phyloP scores from a whole-genome alignment of 2,888 invertebrate species.

The Parnassius mnemosyne region DNA sequence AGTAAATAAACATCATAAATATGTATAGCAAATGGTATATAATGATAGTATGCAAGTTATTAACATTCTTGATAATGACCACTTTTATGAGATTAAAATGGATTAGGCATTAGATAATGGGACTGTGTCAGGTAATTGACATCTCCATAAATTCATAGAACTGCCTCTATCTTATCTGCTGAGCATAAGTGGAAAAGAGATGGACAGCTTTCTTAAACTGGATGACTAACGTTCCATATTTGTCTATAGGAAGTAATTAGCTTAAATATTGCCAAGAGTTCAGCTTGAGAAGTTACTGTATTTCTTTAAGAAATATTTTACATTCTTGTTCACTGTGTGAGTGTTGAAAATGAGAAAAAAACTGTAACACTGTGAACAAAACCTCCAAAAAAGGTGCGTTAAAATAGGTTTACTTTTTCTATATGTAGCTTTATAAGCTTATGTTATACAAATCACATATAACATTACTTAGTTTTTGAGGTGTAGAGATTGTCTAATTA shows the following conservation, averaged over 20 bases:
- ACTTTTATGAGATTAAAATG: slow-evolving; percentile 48
- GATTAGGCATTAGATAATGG: slow-evolving; percentile 48
- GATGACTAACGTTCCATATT: slow-evolving; percentile 26
- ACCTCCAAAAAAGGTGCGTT: slow-evolving; percentile 42
- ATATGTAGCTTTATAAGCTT: no score
- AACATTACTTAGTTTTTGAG: no score
- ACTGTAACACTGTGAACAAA: slow-evolving; percentile 44
- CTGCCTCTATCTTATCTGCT: slow-evolving; percentile 36
- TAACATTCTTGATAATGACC: slow-evolving; percentile 11
- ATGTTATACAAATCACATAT: no score
- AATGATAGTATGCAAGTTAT: slow-evolving; percentile 11
- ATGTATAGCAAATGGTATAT: background rate
- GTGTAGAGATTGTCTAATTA: no score
- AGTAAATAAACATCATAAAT: background rate
- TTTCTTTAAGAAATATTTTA: background rate
- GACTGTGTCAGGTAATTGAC: slow-evolving; percentile 33
- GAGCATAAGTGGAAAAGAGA: slow-evolving; percentile 29
- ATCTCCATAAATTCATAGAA: slow-evolving; percentile 30
- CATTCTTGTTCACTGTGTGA: slow-evolving; percentile 10
- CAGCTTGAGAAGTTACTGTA: background rate
- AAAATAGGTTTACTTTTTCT: background rate
- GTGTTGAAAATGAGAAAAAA: slow-evolving; percentile 44
- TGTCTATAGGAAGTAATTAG: slow-evolving; percentile 24
- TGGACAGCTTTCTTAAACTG: slow-evolving; percentile 19
- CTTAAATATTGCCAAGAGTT: background rate